phyloP scores from a whole-genome alignment of 2,797 vertebrate genomes.

The Muraenolepis orangiensis region DNA sequence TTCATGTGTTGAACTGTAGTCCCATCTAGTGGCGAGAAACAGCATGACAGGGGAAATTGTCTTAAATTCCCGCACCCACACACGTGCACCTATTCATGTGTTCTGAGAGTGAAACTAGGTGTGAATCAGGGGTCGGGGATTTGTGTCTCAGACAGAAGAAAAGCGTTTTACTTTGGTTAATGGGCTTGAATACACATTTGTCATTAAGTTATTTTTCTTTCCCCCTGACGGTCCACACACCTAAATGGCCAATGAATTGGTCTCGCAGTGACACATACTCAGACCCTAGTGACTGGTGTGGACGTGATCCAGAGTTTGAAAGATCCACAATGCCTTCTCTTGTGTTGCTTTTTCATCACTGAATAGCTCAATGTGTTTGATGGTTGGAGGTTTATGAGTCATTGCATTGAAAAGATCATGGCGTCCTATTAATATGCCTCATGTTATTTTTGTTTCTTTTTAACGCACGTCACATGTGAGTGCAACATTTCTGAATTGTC shows the following conservation, averaged over 20 bases:
- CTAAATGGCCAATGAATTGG: background rate
- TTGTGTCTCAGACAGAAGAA: background rate
- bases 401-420: background rate
- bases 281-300: background rate
- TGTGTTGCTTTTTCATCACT: background rate
- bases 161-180: background rate
- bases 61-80: background rate
- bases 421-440: background rate
- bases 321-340: background rate
- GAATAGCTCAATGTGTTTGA: background rate
- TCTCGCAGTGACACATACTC: background rate
- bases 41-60: background rate
- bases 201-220: background rate
- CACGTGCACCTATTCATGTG: background rate
- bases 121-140: background rate
- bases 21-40: slow-evolving; percentile 40
- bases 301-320: background rate
- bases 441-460: background rate
- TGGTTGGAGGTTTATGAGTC: background rate
- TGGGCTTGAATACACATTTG: background rate
- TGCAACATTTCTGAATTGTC: background rate
- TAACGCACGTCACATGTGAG: background rate
- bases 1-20: slow-evolving; percentile 20
- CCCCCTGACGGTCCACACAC: background rate
- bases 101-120: background rate